These are phyloP conservation scores for Nicator chloris DNA, from an alignment of 2,113 vertebrate genomes.

Conservation along the genomic window DNA sequence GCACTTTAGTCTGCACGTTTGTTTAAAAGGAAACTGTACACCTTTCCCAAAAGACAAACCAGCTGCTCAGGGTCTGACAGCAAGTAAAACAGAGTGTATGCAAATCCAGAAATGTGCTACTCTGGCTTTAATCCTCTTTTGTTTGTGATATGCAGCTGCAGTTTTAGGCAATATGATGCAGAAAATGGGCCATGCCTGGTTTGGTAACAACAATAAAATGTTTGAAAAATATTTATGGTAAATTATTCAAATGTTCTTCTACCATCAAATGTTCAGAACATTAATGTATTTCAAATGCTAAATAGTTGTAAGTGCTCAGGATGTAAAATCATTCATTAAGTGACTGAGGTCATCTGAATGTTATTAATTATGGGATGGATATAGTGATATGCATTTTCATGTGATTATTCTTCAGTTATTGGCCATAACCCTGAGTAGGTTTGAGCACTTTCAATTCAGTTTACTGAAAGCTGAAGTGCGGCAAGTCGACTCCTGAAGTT, in stretches of 20 bases:
- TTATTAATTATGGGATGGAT: neutral
- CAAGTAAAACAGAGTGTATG: neutral
- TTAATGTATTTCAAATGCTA: neutral
- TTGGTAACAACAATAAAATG: neutral
- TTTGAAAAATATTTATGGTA: constrained; percentile 29
- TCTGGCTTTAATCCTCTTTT: neutral
- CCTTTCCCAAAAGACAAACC: neutral
- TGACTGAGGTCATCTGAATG: neutral
- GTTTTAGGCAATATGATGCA: neutral
- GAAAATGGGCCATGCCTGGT: neutral
- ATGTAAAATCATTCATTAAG: neutral
- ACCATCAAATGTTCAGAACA: neutral
- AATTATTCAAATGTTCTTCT: constrained; percentile 8
- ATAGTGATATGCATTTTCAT: neutral
- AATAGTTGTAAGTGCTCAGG: neutral
- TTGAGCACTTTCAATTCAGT: neutral
- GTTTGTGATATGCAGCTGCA: neutral
- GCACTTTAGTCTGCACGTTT: neutral
- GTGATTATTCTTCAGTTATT: neutral
- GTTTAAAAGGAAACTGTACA: neutral
- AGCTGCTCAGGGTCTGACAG: neutral
- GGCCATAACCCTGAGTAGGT: neutral
- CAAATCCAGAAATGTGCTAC: neutral
- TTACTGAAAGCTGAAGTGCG: neutral
- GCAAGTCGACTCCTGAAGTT: neutral